Conservation (phyloP, 2,113 vertebrate species). For the Rynchops niger region DNA sequence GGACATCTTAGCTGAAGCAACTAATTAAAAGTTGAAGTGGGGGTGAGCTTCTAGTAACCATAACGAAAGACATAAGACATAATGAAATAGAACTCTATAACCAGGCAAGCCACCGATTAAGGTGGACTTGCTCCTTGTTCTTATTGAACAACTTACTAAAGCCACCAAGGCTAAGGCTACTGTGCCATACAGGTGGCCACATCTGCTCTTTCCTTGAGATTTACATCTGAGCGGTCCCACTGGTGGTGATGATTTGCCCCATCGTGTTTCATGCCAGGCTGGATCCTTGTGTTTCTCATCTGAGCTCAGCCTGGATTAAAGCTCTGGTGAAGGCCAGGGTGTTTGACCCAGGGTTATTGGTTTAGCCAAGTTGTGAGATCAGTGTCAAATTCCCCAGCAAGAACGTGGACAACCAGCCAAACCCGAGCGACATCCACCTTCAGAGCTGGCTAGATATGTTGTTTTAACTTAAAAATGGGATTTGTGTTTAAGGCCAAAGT, state of each 20-base stretch:
- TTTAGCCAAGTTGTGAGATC: background rate
- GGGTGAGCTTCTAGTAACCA: background rate
- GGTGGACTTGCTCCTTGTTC: background rate
- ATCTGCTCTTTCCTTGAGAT: background rate
- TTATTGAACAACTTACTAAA: background rate
- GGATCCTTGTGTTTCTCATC: background rate
- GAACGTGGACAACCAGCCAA: background rate
- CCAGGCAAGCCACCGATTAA: background rate
- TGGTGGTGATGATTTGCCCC: background rate
- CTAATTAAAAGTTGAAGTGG: background rate
- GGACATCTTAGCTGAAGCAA: background rate
- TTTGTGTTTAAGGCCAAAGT: background rate
- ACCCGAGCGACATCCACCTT: background rate
- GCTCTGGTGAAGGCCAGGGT: background rate
- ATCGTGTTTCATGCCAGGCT: background rate
- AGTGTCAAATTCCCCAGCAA: background rate
- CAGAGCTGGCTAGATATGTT: background rate
- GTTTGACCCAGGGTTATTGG: background rate
- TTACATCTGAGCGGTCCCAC: background rate
- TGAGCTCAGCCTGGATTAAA: background rate
- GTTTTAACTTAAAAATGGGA: background rate
- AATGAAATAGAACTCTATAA: background rate
- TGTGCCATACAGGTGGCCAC: background rate
- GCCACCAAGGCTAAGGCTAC: background rate
- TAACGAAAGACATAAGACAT: background rate